Conservation (phyloP, 2,113 vertebrate species). For the Coptodon rendalli region DNA sequence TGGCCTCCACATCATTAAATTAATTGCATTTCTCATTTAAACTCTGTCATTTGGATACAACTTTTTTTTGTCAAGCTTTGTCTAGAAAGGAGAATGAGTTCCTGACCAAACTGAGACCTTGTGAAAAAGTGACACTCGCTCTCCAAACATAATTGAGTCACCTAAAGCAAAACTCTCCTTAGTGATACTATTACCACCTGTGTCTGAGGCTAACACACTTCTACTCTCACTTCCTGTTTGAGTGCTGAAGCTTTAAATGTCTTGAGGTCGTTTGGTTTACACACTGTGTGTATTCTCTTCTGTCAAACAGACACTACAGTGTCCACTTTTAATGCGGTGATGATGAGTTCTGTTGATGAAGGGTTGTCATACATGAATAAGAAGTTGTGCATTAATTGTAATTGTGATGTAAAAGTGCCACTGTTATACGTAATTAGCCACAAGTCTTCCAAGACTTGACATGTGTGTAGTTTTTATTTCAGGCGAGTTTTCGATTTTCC, state of each 20-base stretch:
- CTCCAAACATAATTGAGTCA: conserved; percentile 4
- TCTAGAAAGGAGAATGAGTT: conserved; percentile 18
- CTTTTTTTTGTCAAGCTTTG: neutral
- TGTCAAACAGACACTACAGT: neutral
- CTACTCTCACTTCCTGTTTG: neutral
- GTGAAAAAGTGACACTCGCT: neutral
- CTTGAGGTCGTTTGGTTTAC: neutral
- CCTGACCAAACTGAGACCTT: neutral
- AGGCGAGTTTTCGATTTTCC: neutral
- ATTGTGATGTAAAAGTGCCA: neutral
- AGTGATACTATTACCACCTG: neutral
- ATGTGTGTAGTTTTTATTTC: neutral
- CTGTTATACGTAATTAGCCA: neutral
- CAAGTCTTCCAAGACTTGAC: neutral
- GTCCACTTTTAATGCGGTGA: neutral
- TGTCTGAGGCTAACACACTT: neutral
- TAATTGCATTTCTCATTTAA: conserved; percentile 11
- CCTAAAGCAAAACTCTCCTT: neutral
- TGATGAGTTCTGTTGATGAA: neutral
- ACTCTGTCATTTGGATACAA: neutral
- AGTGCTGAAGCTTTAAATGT: neutral
- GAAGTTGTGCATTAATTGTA: neutral
- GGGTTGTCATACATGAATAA: neutral
- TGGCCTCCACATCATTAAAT: neutral
- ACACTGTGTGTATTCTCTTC: neutral